Conservation (phyloP, 2,888 invertebrate genomes). For the Cerceris ruficornis region DNA sequence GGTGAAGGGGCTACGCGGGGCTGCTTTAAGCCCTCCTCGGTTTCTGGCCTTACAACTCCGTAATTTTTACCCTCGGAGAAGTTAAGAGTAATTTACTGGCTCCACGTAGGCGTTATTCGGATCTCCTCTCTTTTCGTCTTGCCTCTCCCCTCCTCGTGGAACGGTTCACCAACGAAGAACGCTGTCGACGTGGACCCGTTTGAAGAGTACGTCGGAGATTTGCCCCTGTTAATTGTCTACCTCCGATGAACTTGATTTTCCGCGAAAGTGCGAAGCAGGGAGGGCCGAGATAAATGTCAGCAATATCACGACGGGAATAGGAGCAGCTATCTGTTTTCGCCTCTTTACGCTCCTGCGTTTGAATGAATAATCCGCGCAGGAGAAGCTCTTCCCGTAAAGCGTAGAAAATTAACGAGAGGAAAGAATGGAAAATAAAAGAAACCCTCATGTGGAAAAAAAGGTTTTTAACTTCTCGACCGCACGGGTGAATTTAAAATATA, state of each 20-base stretch:
- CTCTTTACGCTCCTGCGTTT: not conserved
- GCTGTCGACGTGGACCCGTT: slow-evolving; percentile 6
- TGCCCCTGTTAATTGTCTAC: slow-evolving; percentile 64
- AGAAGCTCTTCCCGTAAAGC: too few species aligned
- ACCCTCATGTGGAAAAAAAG: too few species aligned
- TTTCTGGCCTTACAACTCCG: slow-evolving; percentile 76
- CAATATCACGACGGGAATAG: slow-evolving; percentile 57
- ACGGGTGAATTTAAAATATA: too few species aligned
- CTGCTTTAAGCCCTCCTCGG: slow-evolving; percentile 72
- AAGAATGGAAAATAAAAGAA: not conserved
- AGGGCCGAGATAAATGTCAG: slow-evolving; percentile 56
- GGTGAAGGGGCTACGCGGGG: slow-evolving; percentile 42
- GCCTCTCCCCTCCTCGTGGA: not conserved
- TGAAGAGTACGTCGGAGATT: slow-evolving; percentile 19
- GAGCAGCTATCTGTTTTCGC: slow-evolving; percentile 40
- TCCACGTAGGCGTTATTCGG: slow-evolving; percentile 73
- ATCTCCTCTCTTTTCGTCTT: slow-evolving; percentile 28
- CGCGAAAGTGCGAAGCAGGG: slow-evolving; percentile 38
- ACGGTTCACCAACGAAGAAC: slow-evolving; percentile 7
- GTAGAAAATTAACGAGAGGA: not conserved
- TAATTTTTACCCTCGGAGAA: slow-evolving; percentile 80
- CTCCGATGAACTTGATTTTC: slow-evolving; percentile 66
- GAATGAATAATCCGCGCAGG: not conserved
- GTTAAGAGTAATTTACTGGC: slow-evolving; percentile 81
- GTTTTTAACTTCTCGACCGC: too few species aligned